Evolutionary conservation across 2,797 vertebrate species (phyloP).

Genomic region (Babyrousa celebensis): DNA sequence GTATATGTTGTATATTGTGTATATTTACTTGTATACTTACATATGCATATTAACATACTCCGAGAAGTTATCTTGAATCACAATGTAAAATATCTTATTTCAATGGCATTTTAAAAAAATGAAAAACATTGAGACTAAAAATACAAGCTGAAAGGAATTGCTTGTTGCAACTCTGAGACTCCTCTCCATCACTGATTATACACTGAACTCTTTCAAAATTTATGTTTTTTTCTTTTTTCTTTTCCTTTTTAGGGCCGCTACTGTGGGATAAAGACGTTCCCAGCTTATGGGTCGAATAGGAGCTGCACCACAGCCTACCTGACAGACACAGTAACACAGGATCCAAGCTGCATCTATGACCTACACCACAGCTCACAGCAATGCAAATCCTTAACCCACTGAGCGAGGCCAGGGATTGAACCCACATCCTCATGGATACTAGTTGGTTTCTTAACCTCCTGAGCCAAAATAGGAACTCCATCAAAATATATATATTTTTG

Average conservation of each 20-base stretch:
- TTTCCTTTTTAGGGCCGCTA: too few species aligned
- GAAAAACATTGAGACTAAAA: constrained; percentile 27
- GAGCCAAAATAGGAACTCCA: not conserved
- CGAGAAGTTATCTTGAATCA: not conserved
- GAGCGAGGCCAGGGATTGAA: too few species aligned
- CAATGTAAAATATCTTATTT: constrained; percentile 57
- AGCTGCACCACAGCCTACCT: too few species aligned
- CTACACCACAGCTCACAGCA: too few species aligned
- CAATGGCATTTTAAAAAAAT: not conserved
- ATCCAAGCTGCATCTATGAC: too few species aligned
- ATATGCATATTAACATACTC: not conserved
- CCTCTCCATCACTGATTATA: not conserved
- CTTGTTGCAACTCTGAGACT: not conserved
- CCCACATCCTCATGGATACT: too few species aligned
- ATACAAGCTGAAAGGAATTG: not conserved
- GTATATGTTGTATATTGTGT: not conserved
- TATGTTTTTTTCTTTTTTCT: not conserved
- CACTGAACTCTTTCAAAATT: constrained; percentile 9
- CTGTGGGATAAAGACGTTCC: too few species aligned
- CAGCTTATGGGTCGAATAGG: too few species aligned
- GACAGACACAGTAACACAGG: too few species aligned
- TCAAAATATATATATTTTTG: constrained; percentile 37
- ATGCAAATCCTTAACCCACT: too few species aligned
- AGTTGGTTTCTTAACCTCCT: too few species aligned
- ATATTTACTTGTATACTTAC: not conserved